Base-by-base conservation (phyloP, 2,888 invertebrate species). In the Scelioninae gen. 1 region DNA sequence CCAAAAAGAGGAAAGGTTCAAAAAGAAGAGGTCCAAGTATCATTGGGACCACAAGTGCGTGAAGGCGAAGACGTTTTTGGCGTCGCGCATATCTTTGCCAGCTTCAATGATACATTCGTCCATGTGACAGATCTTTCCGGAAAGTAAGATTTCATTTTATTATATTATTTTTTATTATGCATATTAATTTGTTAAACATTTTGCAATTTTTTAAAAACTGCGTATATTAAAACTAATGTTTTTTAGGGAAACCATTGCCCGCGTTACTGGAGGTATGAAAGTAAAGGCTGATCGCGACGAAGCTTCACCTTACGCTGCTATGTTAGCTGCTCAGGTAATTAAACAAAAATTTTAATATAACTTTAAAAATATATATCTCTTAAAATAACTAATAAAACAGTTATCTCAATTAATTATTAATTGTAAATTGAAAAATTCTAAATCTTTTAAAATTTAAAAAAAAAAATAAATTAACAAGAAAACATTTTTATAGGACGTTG, bases 241-340 rank as follows among this genome's bases (percentile, higher is more conserved):
- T 71, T 90, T 5, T 80, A 93, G 97, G 91, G 97, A 97, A 95
- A 97, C 97, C 13, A 97, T 97, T 90, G 96, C 97, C 86, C 95
- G 99, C 91, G 98, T 99, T 69, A 99, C 99, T 88, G 98, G 98
- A 89, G 98, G 98, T 82, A 99, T 99, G 99, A 99, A 99, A 94
- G 99, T 99, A 58, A 99, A 99, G 94, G 99, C 99, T 89, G 99
- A 99, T 94, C 96, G 99, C 94, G 99, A 99, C 93, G 99, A 99
- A 94, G 98, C 99, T 85, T 99, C 99, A 55, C 99, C 99, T 58
- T 99, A 99, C 92, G 99, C 99, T 90, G 99, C 43, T 43, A 31
- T 53, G 23, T 49, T 49, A 8, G 23, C 23, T 49, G 23, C 49
- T 16, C 23, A 49, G 49, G 15, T 43, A 11, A 43, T 6, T n/a